Base-by-base conservation (phyloP, 1,140 invertebrate species). In the Leucophenga varia region DNA sequence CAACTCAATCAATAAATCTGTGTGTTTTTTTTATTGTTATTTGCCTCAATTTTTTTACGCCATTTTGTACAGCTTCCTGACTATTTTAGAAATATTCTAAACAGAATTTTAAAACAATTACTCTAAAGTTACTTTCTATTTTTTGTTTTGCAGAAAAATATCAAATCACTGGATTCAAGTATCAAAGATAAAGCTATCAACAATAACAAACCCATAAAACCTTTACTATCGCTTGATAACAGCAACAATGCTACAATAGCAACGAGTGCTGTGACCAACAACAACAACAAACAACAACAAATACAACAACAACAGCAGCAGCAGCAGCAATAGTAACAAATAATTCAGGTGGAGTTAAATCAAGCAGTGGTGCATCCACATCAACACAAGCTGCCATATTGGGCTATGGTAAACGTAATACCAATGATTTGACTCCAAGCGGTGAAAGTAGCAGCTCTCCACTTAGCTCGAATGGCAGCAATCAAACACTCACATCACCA, bases 121-220 rank as follows among this genome's bases (percentile, higher is more conserved):
- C n/a, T n/a, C n/a, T n/a, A n/a, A n/a, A n/a, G n/a, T n/a, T n/a
- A n/a, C n/a, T n/a, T n/a, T n/a, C n/a, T n/a, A n/a, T n/a, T n/a
- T n/a, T n/a, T n/a, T n/a, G n/a, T 30, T 51, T 69, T 72, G 16
- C 59, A 74, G 71, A 74, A 74, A 61, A 54, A 55, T 54, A 64
- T 58, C 21, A 74, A 74, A 52, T 74, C 72, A 17, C 53, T 74
- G 54, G 72, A 74, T 58, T 64, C 71, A 17, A 54, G 48, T 25
- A 52, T 32, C 32, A 72, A 67, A 51, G 72, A 74, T 32, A 74
- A 70, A 49, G 32, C 63, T 20, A 57, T 68, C 18, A 74, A 74
- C 52, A 74, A 74, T 41, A 74, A 74, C 54, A 74, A 74, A 54
- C 71, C 68, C 22, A 56, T 74, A 14, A 68, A 69, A 49, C 64